Percentiles rank a stretch among this genome's conserved stretches.
Evolutionary conservation across 2,888 invertebrate species (phyloP).

Genomic region (Polydrusus pterygomalis): DNA sequence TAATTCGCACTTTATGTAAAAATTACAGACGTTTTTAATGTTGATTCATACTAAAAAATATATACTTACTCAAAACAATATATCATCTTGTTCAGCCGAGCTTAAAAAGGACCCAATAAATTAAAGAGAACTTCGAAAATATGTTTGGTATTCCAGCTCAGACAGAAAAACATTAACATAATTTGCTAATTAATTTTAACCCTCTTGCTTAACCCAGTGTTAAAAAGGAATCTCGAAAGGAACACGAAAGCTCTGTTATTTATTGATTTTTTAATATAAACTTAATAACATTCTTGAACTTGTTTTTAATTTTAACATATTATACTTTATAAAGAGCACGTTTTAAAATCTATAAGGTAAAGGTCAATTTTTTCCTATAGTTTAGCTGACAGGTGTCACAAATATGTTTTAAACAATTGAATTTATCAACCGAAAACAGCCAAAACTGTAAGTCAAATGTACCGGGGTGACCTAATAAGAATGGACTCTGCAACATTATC

Average conservation of each 20-base stretch:
- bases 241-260: constrained; percentile 21
- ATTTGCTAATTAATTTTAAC: constrained; percentile 56
- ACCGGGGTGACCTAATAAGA: too few relatives aligned
- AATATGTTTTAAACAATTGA: too few relatives aligned
- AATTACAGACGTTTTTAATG: constrained; percentile 3
- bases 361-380: too few relatives aligned
- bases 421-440: too few relatives aligned
- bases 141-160: constrained; percentile 51
- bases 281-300: neutral
- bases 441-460: too few relatives aligned
- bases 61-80: constrained; percentile 37
- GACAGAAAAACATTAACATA: constrained; percentile 54
- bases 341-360: neutral
- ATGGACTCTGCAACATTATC: too few relatives aligned
- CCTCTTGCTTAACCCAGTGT: constrained; percentile 43
- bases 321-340: too few relatives aligned
- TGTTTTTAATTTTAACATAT: neutral
- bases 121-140: constrained; percentile 50
- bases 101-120: constrained; percentile 49
- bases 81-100: constrained; percentile 44
- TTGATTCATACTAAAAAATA: constrained; percentile 23
- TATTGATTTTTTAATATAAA: constrained; percentile 27
- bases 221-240: constrained; percentile 32
- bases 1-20: too few relatives aligned
- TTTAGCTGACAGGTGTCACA: too few relatives aligned